A percentile compares a stretch with the other conserved stretches of the same genome.
These are phyloP conservation scores for Trichechus manatus DNA, from an alignment of 2,113 vertebrate genomes.

Conservation along the genomic window DNA sequence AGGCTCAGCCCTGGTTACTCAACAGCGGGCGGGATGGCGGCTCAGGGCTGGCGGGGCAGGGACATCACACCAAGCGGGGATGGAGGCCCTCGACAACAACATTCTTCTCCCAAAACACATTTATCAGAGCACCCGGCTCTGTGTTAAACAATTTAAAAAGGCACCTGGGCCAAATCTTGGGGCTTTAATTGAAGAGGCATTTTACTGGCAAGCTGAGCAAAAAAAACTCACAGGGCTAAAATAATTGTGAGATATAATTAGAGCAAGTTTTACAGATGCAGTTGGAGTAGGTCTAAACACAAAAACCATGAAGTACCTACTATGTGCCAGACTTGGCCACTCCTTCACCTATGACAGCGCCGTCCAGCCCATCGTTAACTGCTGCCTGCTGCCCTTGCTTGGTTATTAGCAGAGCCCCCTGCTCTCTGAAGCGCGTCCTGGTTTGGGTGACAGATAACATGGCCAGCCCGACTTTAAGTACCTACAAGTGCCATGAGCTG, in stretches of 20 bases:
- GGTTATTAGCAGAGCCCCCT: neutral
- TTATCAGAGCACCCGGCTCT: neutral
- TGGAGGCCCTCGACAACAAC: neutral
- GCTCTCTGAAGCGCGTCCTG: rapidly evolving
- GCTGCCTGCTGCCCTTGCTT: rapidly evolving
- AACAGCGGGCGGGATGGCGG: neutral
- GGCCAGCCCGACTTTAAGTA: neutral
- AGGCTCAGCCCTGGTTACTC: neutral
- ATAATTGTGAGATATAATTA: neutral
- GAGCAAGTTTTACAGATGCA: neutral
- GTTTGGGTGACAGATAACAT: neutral
- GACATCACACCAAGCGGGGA: neutral
- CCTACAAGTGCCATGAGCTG: rapidly evolving
- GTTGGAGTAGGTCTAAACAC: neutral
- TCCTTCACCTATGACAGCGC: rapidly evolving
- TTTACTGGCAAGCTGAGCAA: neutral
- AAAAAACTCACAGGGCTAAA: neutral
- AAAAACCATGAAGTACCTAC: neutral
- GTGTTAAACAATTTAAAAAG: neutral
- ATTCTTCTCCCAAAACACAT: neutral
- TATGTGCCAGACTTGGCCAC: neutral
- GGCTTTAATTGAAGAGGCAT: constrained; percentile 44
- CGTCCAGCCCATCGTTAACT: no score
- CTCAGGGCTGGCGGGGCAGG: neutral
- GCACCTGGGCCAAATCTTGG: neutral